Evolutionary conservation across 2,888 invertebrate species (phyloP), one percentile per base, ranked within the genome.

Genomic region (Xylota segnis): DNA sequence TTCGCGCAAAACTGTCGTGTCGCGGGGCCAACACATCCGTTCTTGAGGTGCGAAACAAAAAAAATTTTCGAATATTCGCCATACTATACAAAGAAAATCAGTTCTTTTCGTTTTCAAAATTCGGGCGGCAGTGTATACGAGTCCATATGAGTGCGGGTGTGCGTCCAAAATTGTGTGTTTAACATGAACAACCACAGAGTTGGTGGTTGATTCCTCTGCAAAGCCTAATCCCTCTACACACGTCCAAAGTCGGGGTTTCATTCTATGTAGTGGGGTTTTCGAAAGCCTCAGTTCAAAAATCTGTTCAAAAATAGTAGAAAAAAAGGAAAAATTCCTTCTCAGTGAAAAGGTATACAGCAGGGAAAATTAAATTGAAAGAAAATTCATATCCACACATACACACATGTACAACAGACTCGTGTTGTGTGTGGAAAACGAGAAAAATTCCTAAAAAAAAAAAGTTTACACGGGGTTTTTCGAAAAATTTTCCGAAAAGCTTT

Each of bases 271-370:
- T 54, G 40, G 29, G 56, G 4, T 34, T 40, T 61, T 59, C 27
- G 14, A 16, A 56, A 29, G 16, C 14, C 32, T 37, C 27, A 18
- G n/a, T 5, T 18, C 37, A 37, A 37, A 65, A 78, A 75, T 58
- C 54, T 52, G 43, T 72, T 59, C 34, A 23, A 12, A 43, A 40
- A 29, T 56, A 23, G n/a, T 0, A 54, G 14, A 40, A 68, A 45
- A 43, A 70, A 18, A 47, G 65, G 12, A 83, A 83, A n/a, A 72
- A 61, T 54, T 23, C 23, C 3, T 70, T 70, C 34, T 50, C 54
- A 59, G 70, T 81, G 45, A 86, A 84, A 82, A 86, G 86, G 82
- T 86, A 86, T 86, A 56, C 86, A 86, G 70, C 54, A 75, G 81
- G 63, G 71, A 84, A 81, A 84, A 75, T 75, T 43, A 61, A 84